Conservation (phyloP, 1,140 invertebrate genomes). For the Scaptomyza hsui region DNA sequence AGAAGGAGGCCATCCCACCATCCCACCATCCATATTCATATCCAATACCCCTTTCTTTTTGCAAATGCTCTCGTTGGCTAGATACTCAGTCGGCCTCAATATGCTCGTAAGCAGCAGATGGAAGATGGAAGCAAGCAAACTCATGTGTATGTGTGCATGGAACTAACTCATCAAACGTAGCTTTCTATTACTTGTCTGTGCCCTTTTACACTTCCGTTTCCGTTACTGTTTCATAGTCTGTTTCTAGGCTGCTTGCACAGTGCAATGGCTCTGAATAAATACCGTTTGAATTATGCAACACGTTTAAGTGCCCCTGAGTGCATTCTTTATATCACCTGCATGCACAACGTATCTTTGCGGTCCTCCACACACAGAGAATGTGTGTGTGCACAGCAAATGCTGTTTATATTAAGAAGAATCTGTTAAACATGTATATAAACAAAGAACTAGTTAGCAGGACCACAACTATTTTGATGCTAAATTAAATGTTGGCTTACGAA, state of each 20-base stretch:
- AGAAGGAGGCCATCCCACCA: constrained; percentile 3
- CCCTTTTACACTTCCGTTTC: constrained; percentile 65
- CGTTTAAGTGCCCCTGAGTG: constrained; percentile 67
- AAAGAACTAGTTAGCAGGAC: no score
- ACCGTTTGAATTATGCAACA: constrained; percentile 71
- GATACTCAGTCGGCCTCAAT: constrained; percentile 51
- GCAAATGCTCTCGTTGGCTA: neutral
- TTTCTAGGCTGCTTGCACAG: constrained; percentile 40
- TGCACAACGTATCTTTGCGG: constrained; percentile 7
- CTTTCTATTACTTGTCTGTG: constrained; percentile 25
- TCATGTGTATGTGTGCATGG: neutral
- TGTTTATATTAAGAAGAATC: neutral
- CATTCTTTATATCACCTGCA: constrained; percentile 37
- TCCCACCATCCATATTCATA: constrained; percentile 8
- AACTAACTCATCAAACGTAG: constrained; percentile 43
- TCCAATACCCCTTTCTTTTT: constrained; percentile 2
- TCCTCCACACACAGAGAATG: neutral
- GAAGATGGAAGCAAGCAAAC: neutral
- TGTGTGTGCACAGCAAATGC: neutral
- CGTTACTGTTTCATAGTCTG: constrained; percentile 31
- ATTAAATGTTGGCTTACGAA: neutral
- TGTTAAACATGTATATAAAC: neutral
- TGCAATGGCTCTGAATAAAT: constrained; percentile 73
- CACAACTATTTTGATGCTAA: neutral
- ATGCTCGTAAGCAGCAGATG: constrained; percentile 49